These are phyloP conservation scores for Grantiella picta DNA, from an alignment of 2,113 vertebrate species.

Conservation along the genomic window DNA sequence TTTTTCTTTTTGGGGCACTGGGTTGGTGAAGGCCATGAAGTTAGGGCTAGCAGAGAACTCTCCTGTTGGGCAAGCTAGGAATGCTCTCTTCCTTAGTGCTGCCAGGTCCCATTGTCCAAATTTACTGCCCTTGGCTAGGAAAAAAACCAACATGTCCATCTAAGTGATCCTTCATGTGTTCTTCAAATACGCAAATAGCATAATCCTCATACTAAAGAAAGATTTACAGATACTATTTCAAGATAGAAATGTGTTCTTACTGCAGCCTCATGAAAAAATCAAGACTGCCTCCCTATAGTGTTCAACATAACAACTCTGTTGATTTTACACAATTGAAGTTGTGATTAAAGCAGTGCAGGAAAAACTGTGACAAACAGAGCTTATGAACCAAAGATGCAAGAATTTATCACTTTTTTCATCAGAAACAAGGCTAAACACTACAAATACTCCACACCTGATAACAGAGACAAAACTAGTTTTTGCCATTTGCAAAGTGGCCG, in stretches of 20 bases:
- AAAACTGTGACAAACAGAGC: neutral
- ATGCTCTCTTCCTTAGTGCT: neutral
- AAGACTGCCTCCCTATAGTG: neutral
- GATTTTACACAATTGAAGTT: neutral
- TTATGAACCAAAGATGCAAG: neutral
- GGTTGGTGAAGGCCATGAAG: neutral
- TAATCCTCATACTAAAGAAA: neutral
- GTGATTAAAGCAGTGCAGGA: neutral
- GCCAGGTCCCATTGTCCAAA: neutral
- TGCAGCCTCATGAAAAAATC: neutral
- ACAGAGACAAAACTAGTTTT: neutral
- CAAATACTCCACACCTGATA: accelerated
- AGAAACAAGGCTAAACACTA: neutral
- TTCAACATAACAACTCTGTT: neutral
- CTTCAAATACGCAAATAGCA: neutral
- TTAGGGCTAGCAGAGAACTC: neutral
- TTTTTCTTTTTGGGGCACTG: neutral
- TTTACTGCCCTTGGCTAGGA: neutral
- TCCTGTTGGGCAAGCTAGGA: neutral
- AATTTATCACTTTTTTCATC: neutral
- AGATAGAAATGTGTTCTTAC: neutral
- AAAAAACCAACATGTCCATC: neutral
- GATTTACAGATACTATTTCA: neutral
- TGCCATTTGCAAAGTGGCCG: neutral
- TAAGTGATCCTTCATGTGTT: neutral